Base-by-base conservation (phyloP, 2,888 invertebrate species). In the Caenorhabditis drosophilae region DNA sequence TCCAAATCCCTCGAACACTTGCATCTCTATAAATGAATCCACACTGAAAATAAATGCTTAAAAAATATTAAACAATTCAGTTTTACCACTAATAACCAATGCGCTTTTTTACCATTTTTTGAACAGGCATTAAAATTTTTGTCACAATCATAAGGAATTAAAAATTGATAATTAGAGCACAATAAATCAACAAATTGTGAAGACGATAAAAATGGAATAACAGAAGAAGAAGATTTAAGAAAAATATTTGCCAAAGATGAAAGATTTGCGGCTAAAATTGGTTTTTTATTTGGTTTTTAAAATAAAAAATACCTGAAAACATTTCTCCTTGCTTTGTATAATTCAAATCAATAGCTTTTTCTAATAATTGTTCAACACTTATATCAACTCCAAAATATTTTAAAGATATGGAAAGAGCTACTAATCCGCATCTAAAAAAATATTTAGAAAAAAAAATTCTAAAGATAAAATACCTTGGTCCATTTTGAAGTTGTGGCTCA, bases 241-340 rank as follows among this genome's bases (percentile, higher is more conserved):
- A 56, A 60, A 11, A 47, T 11, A 40, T 73, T 58, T 3, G 63
- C 60, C 4, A 76, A 41, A 26, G 59, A 44, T 11, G 68, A 66
- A 23, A 77, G 44, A 46, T 63, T 75, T 0, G 59, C 31, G 16
- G 64, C 77, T 75, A n/a, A n/a, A n/a, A n/a, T n/a, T n/a, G n/a
- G n/a, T n/a, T n/a, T n/a, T n/a, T n/a, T n/a, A n/a, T n/a, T n/a
- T n/a, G n/a, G n/a, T n/a, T n/a, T n/a, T n/a, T n/a, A n/a, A n/a
- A n/a, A n/a, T n/a, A n/a, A n/a, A n/a, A n/a, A n/a, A n/a, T 23
- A 75, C 76, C 63, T 4, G 76, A 77, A 58, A 71, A 86, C 87
- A 94, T 91, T 88, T 95, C 95, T 9, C 95, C 94, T 77, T 91
- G 90, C 73, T 89, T 89, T 2, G 91, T 91, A 78, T 88, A 91